Evolutionary conservation across 2,797 vertebrate species (phyloP).

Genomic region (Chelon labrosus): DNA sequence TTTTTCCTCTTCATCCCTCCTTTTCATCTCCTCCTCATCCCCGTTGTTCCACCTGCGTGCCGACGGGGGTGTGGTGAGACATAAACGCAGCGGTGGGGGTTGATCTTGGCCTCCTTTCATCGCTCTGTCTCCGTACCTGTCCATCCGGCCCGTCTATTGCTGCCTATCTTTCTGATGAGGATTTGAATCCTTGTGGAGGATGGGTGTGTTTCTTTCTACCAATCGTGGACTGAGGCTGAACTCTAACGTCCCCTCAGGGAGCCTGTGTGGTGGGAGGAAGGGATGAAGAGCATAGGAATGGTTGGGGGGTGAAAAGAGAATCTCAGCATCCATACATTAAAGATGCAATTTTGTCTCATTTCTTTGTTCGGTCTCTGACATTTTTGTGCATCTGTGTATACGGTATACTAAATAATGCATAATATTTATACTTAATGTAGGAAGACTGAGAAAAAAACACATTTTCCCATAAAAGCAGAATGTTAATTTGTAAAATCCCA

Average conservation of each 20-base stretch:
- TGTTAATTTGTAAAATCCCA: too few relatives aligned
- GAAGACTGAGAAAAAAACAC: too few relatives aligned
- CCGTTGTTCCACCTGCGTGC: slow-evolving; percentile 53
- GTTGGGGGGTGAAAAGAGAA: slow-evolving; percentile 28
- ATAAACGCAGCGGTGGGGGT: slow-evolving; percentile 77
- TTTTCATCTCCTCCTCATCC: slow-evolving; percentile 61
- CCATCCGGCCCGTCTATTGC: slow-evolving; percentile 47
- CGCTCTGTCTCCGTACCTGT: slow-evolving; percentile 64
- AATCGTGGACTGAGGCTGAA: slow-evolving; percentile 57
- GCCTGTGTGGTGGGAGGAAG: slow-evolving; percentile 42
- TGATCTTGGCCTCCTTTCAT: slow-evolving; percentile 67
- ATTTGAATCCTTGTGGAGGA: slow-evolving; percentile 67
- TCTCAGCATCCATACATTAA: slow-evolving; percentile 42
- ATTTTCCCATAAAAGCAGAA: too few relatives aligned
- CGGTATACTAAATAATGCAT: too few relatives aligned
- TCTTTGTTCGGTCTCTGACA: background rate
- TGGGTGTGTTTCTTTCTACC: slow-evolving; percentile 44
- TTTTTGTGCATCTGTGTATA: slow-evolving; percentile 8
- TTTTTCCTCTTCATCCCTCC: slow-evolving; percentile 61
- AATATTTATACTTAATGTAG: too few relatives aligned
- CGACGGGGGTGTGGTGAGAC: slow-evolving; percentile 52
- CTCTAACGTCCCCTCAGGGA: slow-evolving; percentile 64
- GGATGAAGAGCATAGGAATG: slow-evolving; percentile 41
- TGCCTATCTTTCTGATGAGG: slow-evolving; percentile 52
- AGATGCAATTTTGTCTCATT: slow-evolving; percentile 1